phyloP scores from a whole-genome alignment of 2,113 vertebrate genomes.

The Bujurquina vittata region DNA sequence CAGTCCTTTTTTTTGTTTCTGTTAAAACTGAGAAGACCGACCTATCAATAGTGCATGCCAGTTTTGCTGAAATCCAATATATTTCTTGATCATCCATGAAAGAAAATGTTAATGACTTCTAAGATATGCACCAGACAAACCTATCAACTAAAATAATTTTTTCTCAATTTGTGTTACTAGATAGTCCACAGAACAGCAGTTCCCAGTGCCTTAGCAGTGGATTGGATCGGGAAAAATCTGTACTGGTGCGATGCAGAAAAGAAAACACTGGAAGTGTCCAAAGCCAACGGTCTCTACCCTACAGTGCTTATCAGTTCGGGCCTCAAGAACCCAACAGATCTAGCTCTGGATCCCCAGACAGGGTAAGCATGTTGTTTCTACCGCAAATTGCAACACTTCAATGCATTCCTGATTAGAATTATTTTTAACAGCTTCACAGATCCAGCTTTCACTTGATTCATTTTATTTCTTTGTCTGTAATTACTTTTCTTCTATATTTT shows the following conservation, averaged over 20 bases:
- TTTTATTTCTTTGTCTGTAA: neutral
- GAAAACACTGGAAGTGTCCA: constrained; percentile 96
- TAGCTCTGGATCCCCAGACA: constrained; percentile 89
- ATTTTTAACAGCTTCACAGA: neutral
- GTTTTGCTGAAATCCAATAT: neutral
- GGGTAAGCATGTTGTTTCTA: constrained; percentile 81
- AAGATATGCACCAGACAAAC: neutral
- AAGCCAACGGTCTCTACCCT: constrained; percentile 94
- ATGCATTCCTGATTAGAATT: neutral
- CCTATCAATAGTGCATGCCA: neutral
- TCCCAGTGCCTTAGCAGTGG: constrained; percentile 93
- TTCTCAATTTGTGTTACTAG: constrained; percentile 67
- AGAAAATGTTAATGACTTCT: neutral
- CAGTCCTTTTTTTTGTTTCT: neutral
- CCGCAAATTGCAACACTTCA: neutral
- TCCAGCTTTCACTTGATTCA: neutral
- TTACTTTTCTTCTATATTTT: neutral
- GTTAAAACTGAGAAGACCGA: neutral
- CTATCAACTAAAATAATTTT: neutral
- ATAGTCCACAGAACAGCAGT: constrained; percentile 94
- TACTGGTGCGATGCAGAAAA: constrained; percentile 97
- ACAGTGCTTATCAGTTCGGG: constrained; percentile 89
- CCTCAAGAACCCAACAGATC: constrained; percentile 90
- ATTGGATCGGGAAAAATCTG: constrained; percentile 98
- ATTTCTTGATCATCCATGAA: neutral